These are phyloP conservation scores for Deilephila elpenor DNA, from an alignment of 2,888 invertebrate species.

Conservation along the genomic window DNA sequence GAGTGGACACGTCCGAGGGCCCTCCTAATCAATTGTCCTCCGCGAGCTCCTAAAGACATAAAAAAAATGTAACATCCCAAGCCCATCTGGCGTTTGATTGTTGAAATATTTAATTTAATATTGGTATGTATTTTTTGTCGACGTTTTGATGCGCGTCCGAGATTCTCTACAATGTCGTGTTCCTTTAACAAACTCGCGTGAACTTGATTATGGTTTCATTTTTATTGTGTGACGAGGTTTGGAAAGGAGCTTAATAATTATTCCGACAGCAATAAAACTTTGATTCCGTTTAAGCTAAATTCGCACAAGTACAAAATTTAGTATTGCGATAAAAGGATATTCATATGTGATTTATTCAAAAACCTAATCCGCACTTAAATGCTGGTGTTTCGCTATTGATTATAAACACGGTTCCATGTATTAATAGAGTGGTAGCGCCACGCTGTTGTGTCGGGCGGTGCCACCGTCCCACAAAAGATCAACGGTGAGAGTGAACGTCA, in stretches of 20 bases:
- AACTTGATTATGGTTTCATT: slow-evolving; percentile 34
- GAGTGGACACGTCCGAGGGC: slow-evolving; percentile 38
- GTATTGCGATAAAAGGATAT: too few relatives aligned
- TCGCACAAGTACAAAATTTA: too few relatives aligned
- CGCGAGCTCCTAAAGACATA: slow-evolving; percentile 53
- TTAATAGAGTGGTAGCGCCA: too few relatives aligned
- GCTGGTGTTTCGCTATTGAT: too few relatives aligned
- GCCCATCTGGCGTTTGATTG: slow-evolving; percentile 49
- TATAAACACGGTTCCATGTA: too few relatives aligned
- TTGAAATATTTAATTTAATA: slow-evolving; percentile 46
- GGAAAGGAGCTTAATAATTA: neutral
- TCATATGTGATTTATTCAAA: too few relatives aligned
- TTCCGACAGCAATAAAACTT: neutral
- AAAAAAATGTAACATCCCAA: slow-evolving; percentile 49
- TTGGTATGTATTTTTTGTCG: slow-evolving; percentile 46
- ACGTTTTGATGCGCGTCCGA: slow-evolving; percentile 39
- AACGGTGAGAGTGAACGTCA: too few relatives aligned
- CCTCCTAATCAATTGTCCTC: slow-evolving; percentile 67
- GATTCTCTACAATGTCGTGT: slow-evolving; percentile 27
- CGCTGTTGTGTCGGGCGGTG: too few relatives aligned
- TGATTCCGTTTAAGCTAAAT: too few relatives aligned
- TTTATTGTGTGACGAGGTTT: neutral
- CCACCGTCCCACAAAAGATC: too few relatives aligned
- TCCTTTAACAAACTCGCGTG: slow-evolving; percentile 34
- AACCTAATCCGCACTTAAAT: too few relatives aligned